These are phyloP conservation scores for Lithodes maja DNA, from an alignment of 2,888 invertebrate genomes.

Conservation along the genomic window DNA sequence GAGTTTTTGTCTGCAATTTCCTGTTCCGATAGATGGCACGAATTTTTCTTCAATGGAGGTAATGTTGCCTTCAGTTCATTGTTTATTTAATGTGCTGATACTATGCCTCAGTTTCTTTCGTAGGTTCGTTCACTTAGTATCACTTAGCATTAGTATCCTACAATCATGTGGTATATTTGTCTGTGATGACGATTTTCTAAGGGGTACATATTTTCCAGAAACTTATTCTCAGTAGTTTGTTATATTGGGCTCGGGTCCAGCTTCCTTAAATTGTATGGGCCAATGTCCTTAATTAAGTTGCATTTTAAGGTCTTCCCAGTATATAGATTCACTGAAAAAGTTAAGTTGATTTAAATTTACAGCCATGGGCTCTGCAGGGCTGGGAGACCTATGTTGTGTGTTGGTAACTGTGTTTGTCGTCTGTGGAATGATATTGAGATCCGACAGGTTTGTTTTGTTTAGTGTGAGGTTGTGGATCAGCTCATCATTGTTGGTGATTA, in stretches of 20 bases:
- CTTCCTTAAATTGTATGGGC: background rate
- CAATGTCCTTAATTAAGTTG: background rate
- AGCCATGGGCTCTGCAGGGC: background rate
- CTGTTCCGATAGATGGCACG: background rate
- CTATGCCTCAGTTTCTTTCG: too few species aligned
- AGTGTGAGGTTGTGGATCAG: background rate
- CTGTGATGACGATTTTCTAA: background rate
- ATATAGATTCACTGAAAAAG: background rate
- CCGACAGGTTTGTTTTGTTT: background rate
- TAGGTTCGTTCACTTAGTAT: background rate
- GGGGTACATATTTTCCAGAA: background rate
- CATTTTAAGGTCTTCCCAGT: background rate
- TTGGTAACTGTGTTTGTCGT: background rate
- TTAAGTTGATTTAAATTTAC: background rate
- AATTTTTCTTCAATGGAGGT: background rate
- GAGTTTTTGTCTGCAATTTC: background rate
- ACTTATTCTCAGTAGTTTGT: background rate
- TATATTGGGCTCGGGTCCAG: background rate
- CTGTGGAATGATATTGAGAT: background rate
- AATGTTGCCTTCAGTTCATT: too few species aligned
- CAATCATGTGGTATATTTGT: background rate
- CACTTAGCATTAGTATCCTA: background rate
- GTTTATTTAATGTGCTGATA: background rate
- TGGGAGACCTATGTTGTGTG: background rate
- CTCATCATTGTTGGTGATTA: background rate